Base-by-base conservation (phyloP, 2,888 invertebrate species). In the Prostheceraeus crozeri region DNA sequence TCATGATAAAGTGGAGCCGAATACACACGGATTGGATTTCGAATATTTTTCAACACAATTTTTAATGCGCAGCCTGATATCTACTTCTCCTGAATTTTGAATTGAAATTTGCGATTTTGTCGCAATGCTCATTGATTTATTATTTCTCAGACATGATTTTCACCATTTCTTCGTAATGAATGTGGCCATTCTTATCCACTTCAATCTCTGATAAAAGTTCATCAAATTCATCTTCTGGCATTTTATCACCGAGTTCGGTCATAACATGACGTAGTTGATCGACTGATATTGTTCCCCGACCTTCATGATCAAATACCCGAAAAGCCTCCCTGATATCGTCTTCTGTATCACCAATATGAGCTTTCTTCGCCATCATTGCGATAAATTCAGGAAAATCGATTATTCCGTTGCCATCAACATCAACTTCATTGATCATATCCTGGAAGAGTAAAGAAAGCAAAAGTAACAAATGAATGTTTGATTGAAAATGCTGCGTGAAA, bases 351-450 rank as follows among this genome's bases (percentile, higher is more conserved):
- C 25, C 48, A 4, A 14, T 21, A n/a, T 23, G 25, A 4, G 48
- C 48, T 30, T 48, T 48, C 23, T 48, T 48, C 14, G 48, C 48
- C 48, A 48, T 48, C 48, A 48, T 48, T 30, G 27, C 28, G 48
- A 48, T 30, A 30, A 48, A 48, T 23, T 48, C 48, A 3, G 25
- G 27, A 30, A 48, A 48, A 48, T 48, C 48, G 14, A 48, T 48
- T n/a, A 48, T 48, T 23, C 48, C 48, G 27, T 48, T 48, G 6
- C 48, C 48, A 21, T 48, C 48, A 19, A 48, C 48, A 25, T 48
- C 48, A 6, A 48, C 48, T 25, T 48, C 48, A 4, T 48, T 23
- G 14, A 48, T 48, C 4, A 6, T 23, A 48, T 6, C 48, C 48
- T 48, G 45, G 19, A n/a, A 40, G 21, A n/a, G n/a, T 40, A 40